Percentiles rank a stretch among this genome's conserved stretches.
phyloP scores from a whole-genome alignment of 2,888 invertebrate genomes.

The Archips xylosteana region DNA sequence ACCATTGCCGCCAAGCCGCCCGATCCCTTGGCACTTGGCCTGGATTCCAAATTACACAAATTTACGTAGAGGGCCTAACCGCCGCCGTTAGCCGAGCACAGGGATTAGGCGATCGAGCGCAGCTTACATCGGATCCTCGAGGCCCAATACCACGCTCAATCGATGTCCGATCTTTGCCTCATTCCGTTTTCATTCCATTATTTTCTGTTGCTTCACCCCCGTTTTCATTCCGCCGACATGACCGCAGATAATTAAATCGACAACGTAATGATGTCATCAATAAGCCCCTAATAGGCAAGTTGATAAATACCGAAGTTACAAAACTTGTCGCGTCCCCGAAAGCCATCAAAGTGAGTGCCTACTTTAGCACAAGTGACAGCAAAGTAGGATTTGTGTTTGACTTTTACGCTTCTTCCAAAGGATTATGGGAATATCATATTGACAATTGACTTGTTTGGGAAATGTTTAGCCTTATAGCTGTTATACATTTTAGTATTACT shows the following conservation, averaged over 20 bases:
- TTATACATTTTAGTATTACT: neutral
- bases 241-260: constrained; percentile 51
- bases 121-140: constrained; percentile 74
- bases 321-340: constrained; percentile 77
- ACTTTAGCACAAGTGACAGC: constrained; percentile 79
- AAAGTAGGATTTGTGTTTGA: constrained; percentile 83
- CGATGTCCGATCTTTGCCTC: constrained; percentile 66
- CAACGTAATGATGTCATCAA: constrained; percentile 62
- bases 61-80: constrained; percentile 82
- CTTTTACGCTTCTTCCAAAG: constrained; percentile 72
- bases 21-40: constrained; percentile 85
- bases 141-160: constrained; percentile 74
- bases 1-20: constrained; percentile 75
- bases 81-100: constrained; percentile 69
- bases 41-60: constrained; percentile 84
- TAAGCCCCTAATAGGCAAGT: constrained; percentile 79
- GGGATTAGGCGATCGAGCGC: constrained; percentile 75
- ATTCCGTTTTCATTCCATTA: constrained; percentile 53
- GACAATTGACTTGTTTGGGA: constrained; percentile 62
- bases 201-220: constrained; percentile 53
- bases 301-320: constrained; percentile 81
- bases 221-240: constrained; percentile 42
- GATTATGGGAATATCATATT: constrained; percentile 76
- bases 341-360: constrained; percentile 81
- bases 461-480: neutral